These are phyloP conservation scores for Lepidocyrtinus sp. DNA, from an alignment of 2,888 invertebrate genomes.

Conservation along the genomic window DNA sequence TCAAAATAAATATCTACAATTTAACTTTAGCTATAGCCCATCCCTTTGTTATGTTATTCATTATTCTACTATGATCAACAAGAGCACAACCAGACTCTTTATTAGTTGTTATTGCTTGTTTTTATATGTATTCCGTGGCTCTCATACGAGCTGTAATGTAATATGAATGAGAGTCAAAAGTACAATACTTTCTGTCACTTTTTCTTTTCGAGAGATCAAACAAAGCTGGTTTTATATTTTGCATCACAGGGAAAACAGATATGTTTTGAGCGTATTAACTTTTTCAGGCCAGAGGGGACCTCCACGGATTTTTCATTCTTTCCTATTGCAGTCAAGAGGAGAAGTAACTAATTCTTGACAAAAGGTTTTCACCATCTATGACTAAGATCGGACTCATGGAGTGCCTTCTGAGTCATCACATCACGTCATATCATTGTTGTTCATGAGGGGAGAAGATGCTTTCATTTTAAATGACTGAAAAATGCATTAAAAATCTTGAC, in stretches of 20 bases:
- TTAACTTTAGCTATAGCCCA: conserved; percentile 23
- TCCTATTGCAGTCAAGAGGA: too few relatives aligned
- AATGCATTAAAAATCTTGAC: too few relatives aligned
- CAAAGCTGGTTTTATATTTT: conserved; percentile 25
- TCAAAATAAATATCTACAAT: neutral
- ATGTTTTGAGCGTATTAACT: neutral
- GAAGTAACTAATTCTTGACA: too few relatives aligned
- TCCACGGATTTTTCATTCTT: too few relatives aligned
- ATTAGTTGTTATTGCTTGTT: neutral
- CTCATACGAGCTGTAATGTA: too few relatives aligned
- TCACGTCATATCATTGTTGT: too few relatives aligned
- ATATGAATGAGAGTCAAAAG: neutral
- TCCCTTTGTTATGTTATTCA: conserved; percentile 32
- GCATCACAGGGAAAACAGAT: conserved; percentile 16
- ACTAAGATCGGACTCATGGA: too few relatives aligned
- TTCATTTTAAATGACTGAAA: too few relatives aligned
- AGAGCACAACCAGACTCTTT: neutral
- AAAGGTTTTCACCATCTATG: too few relatives aligned
- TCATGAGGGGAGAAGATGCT: too few relatives aligned
- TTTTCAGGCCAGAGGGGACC: too few relatives aligned
- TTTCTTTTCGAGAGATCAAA: conserved; percentile 28
- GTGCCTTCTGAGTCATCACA: too few relatives aligned
- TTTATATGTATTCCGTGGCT: neutral
- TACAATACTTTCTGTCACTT: conserved; percentile 31
- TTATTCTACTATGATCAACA: neutral